phyloP scores from a whole-genome alignment of 2,113 vertebrate species.

The Micromys minutus region DNA sequence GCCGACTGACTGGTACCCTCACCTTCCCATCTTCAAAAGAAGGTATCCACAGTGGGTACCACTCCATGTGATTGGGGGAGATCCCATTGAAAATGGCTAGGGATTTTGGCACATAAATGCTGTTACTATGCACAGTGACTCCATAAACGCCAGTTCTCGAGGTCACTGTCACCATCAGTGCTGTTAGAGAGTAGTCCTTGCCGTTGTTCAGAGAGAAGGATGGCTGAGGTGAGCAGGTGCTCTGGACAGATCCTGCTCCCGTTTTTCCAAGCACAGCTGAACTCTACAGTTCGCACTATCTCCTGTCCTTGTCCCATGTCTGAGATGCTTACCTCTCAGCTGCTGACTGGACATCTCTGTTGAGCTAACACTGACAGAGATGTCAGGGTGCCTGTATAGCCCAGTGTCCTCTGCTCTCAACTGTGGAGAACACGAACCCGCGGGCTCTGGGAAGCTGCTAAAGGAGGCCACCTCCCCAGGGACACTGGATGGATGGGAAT shows the following conservation, averaged over 20 bases:
- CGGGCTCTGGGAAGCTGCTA: conserved; percentile 1
- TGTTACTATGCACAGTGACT: background rate
- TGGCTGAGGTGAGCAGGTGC: background rate
- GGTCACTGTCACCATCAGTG: background rate
- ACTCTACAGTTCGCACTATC: background rate
- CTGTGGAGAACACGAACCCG: background rate
- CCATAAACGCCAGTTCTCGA: accelerated
- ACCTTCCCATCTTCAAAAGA: background rate
- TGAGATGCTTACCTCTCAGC: background rate
- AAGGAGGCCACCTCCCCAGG: background rate
- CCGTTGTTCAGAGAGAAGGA: background rate
- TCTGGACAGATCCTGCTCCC: background rate
- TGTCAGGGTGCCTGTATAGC: background rate
- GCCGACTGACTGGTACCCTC: background rate
- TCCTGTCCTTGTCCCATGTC: background rate
- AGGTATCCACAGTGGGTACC: background rate
- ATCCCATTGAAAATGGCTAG: background rate
- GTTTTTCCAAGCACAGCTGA: background rate
- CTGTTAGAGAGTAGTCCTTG: background rate
- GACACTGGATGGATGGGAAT: accelerated
- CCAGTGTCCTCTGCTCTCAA: background rate
- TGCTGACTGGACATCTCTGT: background rate
- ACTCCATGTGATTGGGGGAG: background rate
- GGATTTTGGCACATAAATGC: background rate
- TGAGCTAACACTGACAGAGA: background rate